Conservation (phyloP, 2,888 invertebrate genomes). For the Athetis lepigone region DNA sequence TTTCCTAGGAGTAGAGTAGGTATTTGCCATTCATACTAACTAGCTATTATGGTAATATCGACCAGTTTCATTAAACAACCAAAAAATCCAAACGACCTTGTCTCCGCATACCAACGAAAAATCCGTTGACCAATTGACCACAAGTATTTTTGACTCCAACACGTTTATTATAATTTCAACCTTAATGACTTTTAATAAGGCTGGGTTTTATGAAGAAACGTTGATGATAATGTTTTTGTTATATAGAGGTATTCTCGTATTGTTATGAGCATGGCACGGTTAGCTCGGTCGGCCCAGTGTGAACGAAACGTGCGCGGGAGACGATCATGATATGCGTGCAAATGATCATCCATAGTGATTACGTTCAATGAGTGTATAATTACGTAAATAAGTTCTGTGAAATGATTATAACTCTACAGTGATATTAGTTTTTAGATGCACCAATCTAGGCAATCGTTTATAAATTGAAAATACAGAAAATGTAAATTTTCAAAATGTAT, state of each 20-base stretch:
- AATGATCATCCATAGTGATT: slow-evolving; percentile 67
- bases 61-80: slow-evolving; percentile 62
- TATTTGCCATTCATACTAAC: slow-evolving; percentile 43
- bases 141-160: slow-evolving; percentile 56
- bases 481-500: slow-evolving; percentile 48
- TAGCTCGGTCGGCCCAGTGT: slow-evolving; percentile 68
- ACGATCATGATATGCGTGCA: slow-evolving; percentile 72
- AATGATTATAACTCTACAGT: slow-evolving; percentile 48
- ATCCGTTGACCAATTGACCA: slow-evolving; percentile 79
- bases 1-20: slow-evolving; percentile 1
- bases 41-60: slow-evolving; percentile 57
- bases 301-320: slow-evolving; percentile 73
- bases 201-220: slow-evolving; percentile 39
- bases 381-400: slow-evolving; percentile 62
- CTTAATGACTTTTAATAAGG: slow-evolving; percentile 55
- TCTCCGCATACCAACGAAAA: slow-evolving; percentile 72
- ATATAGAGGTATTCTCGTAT: slow-evolving; percentile 60
- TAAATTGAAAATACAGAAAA: slow-evolving; percentile 23
- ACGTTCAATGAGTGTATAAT: slow-evolving; percentile 65
- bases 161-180: slow-evolving; percentile 50
- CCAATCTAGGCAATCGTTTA: slow-evolving; percentile 7
- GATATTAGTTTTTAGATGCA: slow-evolving; percentile 23
- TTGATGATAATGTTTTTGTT: slow-evolving; percentile 56
- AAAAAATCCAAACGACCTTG: slow-evolving; percentile 75
- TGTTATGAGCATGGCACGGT: slow-evolving; percentile 65